Base-by-base conservation (phyloP, 2,113 vertebrate genomes). In the Macrotus californicus region DNA sequence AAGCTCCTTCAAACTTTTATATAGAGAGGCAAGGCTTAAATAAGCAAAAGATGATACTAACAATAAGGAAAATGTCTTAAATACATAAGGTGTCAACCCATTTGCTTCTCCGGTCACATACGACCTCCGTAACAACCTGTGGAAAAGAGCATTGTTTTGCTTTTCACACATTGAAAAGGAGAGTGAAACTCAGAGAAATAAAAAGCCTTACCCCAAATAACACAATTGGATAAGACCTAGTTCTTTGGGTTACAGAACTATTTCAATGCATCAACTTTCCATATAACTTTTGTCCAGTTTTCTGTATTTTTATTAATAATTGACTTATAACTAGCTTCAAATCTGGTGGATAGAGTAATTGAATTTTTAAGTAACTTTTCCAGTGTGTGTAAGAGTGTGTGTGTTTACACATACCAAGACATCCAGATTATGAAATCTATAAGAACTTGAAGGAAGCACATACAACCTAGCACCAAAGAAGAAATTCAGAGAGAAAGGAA, bases 31-130 rank as follows among this genome's bases (percentile, higher is more conserved):
- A 70, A 81, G 1, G 8, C 34, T 39, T 50, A 59, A 81, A 18
- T 34, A 91, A 87, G 61, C 67, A 67, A 88, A 94, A 94, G 36
- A 46, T 21, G 72, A 54, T 81, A 94, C 61, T 75, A 89, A 54
- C 41, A 91, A 64, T 72, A 89, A 81, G 12, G 21, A 75, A 54
- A 79, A 87, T 46, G 4, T 39, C 5, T 84, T 82, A 39, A 80
- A 64, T 76, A 73, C 61, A 39, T 31, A 54, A 48, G 67, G 52
- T 18, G n/a, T n/a, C 70, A 92, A 19, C 36, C 21, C 43, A 54
- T 85, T 92, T 95, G 11, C 19, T 95, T 93, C 61, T 15, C 29
- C 43, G 77, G 4, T 64, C 36, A 85, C 9, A 1, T 39, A 50
- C 43, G 24, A 80, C 13, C n/a, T 13, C 67, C 26, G 36, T 6